Percentiles rank a stretch among this genome's conserved stretches.
Evolutionary conservation across 1,140 invertebrate species (phyloP).

Genomic region (Leptinotarsa defecta): DNA sequence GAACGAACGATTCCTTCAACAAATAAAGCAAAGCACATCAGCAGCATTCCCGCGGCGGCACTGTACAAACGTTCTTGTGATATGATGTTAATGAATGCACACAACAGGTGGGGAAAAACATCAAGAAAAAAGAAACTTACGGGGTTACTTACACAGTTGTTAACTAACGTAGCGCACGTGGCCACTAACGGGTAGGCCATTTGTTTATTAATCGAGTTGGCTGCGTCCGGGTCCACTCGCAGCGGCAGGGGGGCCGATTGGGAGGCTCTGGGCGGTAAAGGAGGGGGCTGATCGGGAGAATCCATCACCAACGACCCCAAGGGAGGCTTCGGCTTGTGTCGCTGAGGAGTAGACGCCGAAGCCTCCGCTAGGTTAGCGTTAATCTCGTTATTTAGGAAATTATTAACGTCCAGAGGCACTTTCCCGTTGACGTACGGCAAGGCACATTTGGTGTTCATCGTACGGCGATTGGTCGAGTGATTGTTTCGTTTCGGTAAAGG

Average conservation of each 20-base stretch:
- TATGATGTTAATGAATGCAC: background rate
- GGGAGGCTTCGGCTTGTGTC: conserved; percentile 8
- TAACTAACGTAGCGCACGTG: conserved; percentile 56
- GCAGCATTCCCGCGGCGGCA: conserved; percentile 22
- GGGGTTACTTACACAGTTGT: conserved; percentile 57
- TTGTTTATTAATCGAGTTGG: conserved; percentile 64
- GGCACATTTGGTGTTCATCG: conserved; percentile 19
- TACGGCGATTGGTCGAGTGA: conserved; percentile 7
- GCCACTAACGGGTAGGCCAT: conserved; percentile 63
- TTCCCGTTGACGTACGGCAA: conserved; percentile 22
- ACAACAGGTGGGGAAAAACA: background rate
- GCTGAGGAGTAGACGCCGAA: conserved; percentile 4
- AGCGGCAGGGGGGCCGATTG: conserved; percentile 54
- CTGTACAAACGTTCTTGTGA: conserved; percentile 12
- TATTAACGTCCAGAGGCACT: conserved; percentile 22
- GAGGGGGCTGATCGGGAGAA: conserved; percentile 58
- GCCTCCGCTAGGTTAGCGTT: conserved; percentile 36
- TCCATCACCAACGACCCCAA: conserved; percentile 22
- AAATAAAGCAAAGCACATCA: conserved; percentile 23
- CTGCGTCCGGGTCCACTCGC: conserved; percentile 59
- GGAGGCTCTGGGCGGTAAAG: conserved; percentile 65
- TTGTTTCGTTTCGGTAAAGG: conserved; percentile 53
- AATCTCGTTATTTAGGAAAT: conserved; percentile 43
- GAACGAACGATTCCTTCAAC: too few species aligned
- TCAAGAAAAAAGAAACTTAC: conserved; percentile 13